These are phyloP conservation scores for Emmelina monodactyla DNA, from an alignment of 2,888 invertebrate species.

Conservation along the genomic window DNA sequence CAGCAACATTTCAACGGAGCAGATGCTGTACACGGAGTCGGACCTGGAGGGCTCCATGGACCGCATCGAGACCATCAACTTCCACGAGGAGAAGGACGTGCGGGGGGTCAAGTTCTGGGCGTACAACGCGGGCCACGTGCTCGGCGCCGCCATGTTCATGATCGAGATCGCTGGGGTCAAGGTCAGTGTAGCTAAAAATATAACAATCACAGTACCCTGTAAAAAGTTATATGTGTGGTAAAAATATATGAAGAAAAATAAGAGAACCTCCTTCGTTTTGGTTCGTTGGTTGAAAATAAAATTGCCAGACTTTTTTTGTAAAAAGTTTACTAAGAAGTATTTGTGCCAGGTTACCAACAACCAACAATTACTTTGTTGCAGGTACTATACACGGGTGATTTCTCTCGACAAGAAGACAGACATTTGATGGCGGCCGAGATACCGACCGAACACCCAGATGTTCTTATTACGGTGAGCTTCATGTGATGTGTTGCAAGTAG, in stretches of 20 bases:
- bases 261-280: no score
- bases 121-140: slow-evolving; percentile 97
- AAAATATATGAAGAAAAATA: no score
- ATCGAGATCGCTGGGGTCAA: slow-evolving; percentile 99
- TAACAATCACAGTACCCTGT: no score
- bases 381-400: slow-evolving; percentile 97
- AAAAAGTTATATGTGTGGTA: no score
- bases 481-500: no score
- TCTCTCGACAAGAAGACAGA: slow-evolving; percentile 97
- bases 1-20: slow-evolving; percentile 95
- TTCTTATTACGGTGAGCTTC: slow-evolving; percentile 84
- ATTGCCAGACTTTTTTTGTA: no score
- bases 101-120: slow-evolving; percentile 98
- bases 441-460: slow-evolving; percentile 94
- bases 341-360: no score
- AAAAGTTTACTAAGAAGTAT: no score
- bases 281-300: no score
- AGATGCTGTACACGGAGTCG: slow-evolving; percentile 96
- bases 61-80: slow-evolving; percentile 97
- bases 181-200: no score
- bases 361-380: no score
- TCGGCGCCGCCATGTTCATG: slow-evolving; percentile 99
- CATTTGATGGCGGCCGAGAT: slow-evolving; percentile 99
- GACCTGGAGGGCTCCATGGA: slow-evolving; percentile 98
- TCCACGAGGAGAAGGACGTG: slow-evolving; percentile 97